Evolutionary conservation across 2,888 invertebrate species (phyloP).

Genomic region (Latrodectus hesperus): DNA sequence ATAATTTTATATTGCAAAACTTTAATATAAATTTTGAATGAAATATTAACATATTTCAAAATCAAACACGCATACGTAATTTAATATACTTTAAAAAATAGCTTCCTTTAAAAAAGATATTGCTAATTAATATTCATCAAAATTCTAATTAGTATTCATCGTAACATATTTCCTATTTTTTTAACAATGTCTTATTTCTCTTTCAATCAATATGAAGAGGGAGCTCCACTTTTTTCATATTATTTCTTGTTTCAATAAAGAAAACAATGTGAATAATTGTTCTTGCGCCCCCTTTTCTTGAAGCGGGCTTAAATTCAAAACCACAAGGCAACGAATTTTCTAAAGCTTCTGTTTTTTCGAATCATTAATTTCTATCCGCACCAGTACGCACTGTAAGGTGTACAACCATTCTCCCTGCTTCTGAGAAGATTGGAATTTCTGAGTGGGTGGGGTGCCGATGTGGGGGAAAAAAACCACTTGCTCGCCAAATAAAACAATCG

Average conservation of each 20-base stretch:
- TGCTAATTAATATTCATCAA: background rate
- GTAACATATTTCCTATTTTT: background rate
- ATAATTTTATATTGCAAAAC: no score
- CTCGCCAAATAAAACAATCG: conserved; percentile 29
- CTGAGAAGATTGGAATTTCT: conserved; percentile 24
- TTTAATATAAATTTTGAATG: no score
- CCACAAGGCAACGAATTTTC: conserved; percentile 1
- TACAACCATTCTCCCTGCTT: conserved; percentile 30
- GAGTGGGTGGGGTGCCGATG: conserved; percentile 10
- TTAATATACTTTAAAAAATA: background rate
- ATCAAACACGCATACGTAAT: no score
- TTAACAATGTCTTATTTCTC: background rate
- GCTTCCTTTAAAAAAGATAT: background rate
- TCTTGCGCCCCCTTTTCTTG: background rate
- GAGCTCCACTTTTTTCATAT: background rate
- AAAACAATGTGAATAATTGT: background rate
- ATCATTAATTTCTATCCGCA: conserved; percentile 59
- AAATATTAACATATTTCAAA: no score
- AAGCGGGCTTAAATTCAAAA: conserved; percentile 1
- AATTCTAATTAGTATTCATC: background rate
- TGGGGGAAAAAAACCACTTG: conserved; percentile 2
- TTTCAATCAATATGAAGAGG: background rate
- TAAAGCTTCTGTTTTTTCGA: conserved; percentile 26
- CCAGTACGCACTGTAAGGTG: conserved; percentile 55
- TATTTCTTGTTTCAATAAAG: background rate